phyloP scores from a whole-genome alignment of 2,113 vertebrate genomes.

The Colossoma macropomum region DNA sequence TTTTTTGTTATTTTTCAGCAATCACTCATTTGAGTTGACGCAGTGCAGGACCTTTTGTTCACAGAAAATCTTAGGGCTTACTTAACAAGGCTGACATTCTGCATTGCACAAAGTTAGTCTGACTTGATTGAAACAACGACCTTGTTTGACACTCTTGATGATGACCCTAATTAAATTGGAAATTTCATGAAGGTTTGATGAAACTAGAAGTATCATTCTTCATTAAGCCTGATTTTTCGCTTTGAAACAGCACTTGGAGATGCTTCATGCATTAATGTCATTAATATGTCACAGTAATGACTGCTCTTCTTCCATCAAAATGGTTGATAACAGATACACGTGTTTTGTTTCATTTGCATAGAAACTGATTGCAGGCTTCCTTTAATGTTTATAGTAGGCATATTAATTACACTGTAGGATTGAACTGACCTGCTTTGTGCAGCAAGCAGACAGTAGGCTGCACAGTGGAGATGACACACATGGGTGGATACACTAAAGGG shows the following conservation, averaged over 20 bases:
- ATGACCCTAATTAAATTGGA: background rate
- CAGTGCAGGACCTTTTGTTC: background rate
- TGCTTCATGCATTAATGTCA: too few species aligned
- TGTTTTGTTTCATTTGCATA: background rate
- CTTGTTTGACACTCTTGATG: background rate
- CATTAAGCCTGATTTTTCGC: background rate
- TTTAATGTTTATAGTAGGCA: background rate
- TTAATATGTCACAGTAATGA: background rate
- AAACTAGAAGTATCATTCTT: background rate
- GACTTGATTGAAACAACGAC: conserved; percentile 8
- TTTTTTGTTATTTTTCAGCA: background rate
- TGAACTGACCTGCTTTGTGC: background rate
- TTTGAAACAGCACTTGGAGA: background rate
- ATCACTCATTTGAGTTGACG: background rate
- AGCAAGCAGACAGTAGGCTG: background rate
- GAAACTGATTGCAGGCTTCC: background rate
- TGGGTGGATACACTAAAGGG: conserved; percentile 13
- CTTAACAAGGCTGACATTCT: conserved; percentile 2
- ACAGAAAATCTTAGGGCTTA: background rate
- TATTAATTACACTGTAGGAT: background rate
- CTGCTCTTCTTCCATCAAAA: background rate
- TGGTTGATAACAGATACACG: background rate
- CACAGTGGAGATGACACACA: background rate
- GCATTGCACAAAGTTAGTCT: background rate
- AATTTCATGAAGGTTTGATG: background rate